These are phyloP conservation scores for Asteroscopus sphinx DNA, from an alignment of 2,888 invertebrate genomes.

Conservation along the genomic window DNA sequence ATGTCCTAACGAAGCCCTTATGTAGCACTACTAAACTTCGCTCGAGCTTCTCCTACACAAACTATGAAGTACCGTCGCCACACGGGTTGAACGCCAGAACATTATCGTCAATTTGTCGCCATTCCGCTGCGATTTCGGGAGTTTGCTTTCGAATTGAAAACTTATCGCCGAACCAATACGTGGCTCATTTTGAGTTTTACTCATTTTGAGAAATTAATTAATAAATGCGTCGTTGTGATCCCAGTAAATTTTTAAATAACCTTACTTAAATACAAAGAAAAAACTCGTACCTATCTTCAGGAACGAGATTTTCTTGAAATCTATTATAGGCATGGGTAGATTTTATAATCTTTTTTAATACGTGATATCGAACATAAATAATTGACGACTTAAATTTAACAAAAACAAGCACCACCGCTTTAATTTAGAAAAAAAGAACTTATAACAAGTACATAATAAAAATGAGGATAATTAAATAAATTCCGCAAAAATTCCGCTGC, in stretches of 20 bases:
- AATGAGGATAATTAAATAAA: slow-evolving; percentile 30
- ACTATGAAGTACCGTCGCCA: slow-evolving; percentile 1
- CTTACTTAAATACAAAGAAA: too few relatives aligned
- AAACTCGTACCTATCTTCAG: too few relatives aligned
- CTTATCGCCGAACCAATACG: not conserved
- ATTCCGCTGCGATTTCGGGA: not conserved
- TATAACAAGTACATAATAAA: slow-evolving; percentile 6
- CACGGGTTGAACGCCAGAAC: not conserved
- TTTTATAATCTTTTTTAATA: too few relatives aligned
- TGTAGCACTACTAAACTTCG: not conserved
- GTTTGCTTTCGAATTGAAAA: not conserved
- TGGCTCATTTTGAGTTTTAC: too few relatives aligned
- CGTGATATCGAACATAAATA: not conserved
- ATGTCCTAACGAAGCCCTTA: too few relatives aligned
- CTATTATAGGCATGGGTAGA: too few relatives aligned
- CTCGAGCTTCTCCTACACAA: not conserved
- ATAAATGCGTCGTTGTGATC: too few relatives aligned
- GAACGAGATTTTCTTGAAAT: too few relatives aligned
- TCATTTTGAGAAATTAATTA: too few relatives aligned
- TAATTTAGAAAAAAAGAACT: not conserved
- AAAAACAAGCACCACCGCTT: not conserved
- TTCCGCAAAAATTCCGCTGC: not conserved
- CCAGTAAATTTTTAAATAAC: too few relatives aligned
- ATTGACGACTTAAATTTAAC: not conserved
- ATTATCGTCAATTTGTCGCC: slow-evolving; percentile 2